These are phyloP conservation scores for Mus musculus DNA, from an alignment of 2,113 vertebrate species.

Conservation along the genomic window GRCm39 chr16:9374001-9374500, in stretches of 20 bases:
- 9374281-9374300: not conserved
- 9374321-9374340: no score
- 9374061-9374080: not conserved
- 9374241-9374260: not conserved
- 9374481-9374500: not conserved
- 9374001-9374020: not conserved
- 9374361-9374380: not conserved
- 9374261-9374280: not conserved
- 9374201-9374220: not conserved
- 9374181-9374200: not conserved
- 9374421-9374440: not conserved
- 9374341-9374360: not conserved
- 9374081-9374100: not conserved
- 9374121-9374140: not conserved
- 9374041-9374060: not conserved
- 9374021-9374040: not conserved
- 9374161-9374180: not conserved
- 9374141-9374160: rapidly evolving
- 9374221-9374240: no score
- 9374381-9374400: not conserved
- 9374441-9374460: not conserved
- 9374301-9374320: not conserved
- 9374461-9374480: not conserved
- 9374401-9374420: not conserved
- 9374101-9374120: not conserved